Conservation (phyloP, 2,797 vertebrate genomes). For the Lindbergichthys nudifrons region DNA sequence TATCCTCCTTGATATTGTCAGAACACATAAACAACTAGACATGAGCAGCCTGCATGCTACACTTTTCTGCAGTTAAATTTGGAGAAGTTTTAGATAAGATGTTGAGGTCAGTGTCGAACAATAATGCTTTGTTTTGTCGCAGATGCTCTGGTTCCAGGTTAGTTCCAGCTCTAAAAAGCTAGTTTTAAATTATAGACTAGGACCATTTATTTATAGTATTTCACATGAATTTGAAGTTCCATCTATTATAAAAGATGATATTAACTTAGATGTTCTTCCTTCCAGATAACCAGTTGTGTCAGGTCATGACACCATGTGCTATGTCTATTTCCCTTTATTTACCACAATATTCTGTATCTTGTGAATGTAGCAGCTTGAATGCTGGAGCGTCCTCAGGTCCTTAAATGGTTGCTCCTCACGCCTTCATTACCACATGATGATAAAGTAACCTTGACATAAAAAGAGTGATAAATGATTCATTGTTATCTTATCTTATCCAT, state of each 20-base stretch:
- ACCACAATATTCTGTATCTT: neutral
- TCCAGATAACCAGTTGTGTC: neutral
- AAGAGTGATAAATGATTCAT: neutral
- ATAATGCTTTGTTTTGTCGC: neutral
- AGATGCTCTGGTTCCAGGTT: neutral
- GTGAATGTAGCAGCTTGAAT: neutral
- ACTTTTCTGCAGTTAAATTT: neutral
- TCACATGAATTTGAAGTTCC: neutral
- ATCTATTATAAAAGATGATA: neutral
- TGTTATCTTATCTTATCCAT: neutral
- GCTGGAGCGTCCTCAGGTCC: neutral
- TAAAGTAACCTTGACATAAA: slow-evolving; percentile 8
- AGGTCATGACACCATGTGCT: neutral
- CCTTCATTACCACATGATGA: neutral
- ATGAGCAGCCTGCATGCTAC: neutral
- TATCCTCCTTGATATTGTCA: too few relatives aligned
- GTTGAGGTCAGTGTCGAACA: neutral
- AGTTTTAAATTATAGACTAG: neutral
- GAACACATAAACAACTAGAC: neutral
- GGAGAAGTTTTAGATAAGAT: neutral
- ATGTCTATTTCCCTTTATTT: neutral
- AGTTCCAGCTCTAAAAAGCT: neutral
- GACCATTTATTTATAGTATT: neutral
- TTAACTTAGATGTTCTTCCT: neutral
- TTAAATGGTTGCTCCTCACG: neutral